These are phyloP conservation scores for Orthonychiurus folsomi DNA, from an alignment of 2,888 invertebrate species.

Conservation along the genomic window DNA sequence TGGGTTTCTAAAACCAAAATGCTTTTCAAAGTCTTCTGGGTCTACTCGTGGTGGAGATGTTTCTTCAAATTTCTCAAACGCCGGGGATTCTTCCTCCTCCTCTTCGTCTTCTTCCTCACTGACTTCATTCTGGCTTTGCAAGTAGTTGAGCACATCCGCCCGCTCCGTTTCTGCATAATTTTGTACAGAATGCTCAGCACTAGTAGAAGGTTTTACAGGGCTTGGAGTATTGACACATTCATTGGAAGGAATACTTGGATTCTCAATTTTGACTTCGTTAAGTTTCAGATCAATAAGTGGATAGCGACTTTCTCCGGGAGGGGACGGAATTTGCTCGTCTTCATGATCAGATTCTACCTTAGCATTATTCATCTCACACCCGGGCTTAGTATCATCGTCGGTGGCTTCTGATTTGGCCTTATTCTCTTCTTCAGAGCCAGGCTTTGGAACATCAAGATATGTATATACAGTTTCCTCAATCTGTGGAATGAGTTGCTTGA, in stretches of 20 bases:
- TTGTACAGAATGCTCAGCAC: too few species aligned
- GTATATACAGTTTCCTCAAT: conserved; percentile 84
- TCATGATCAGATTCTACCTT: not conserved
- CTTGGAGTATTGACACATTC: not conserved
- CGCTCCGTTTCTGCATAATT: not conserved
- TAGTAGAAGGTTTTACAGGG: too few species aligned
- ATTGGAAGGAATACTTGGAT: not conserved
- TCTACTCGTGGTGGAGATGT: conserved; percentile 41
- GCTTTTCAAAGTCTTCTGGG: not conserved
- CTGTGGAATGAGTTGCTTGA: conserved; percentile 75
- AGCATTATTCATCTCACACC: not conserved
- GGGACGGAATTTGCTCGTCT: not conserved
- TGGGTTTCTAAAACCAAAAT: too few species aligned
- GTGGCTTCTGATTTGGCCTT: too few species aligned
- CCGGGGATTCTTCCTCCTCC: conserved; percentile 53
- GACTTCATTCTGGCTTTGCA: conserved; percentile 41
- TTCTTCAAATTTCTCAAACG: conserved; percentile 56
- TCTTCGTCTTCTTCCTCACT: conserved; percentile 48
- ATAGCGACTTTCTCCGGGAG: not conserved
- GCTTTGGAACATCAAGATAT: conserved; percentile 69
- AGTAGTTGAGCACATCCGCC: too few species aligned
- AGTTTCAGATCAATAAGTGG: too few species aligned
- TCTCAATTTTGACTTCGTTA: too few species aligned
- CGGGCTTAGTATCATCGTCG: conserved; percentile 68
- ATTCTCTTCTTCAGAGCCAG: conserved; percentile 43